phyloP scores from a whole-genome alignment of 2,888 invertebrate genomes.

The Dryobotodes eremita region DNA sequence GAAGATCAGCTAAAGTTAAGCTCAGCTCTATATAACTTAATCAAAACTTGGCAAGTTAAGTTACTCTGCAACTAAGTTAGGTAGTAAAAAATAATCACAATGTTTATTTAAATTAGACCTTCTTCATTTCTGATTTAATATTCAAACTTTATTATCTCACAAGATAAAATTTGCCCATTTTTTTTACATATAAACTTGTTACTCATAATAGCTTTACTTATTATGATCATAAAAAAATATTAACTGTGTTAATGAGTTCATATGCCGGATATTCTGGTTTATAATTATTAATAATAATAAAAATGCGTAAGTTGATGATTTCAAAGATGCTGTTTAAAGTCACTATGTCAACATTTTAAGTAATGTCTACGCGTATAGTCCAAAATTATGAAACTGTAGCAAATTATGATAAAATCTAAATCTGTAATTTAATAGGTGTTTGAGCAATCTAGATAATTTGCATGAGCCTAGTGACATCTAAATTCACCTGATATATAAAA shows the following conservation, averaged over 20 bases:
- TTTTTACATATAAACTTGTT: background rate
- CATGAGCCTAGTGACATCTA: slow-evolving; percentile 49
- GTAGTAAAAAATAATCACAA: slow-evolving; percentile 8
- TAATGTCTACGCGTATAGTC: slow-evolving; percentile 22
- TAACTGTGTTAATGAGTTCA: slow-evolving; percentile 21
- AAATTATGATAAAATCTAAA: slow-evolving; percentile 65
- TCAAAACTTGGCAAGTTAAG: slow-evolving; percentile 17
- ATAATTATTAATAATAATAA: background rate
- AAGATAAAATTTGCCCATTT: background rate
- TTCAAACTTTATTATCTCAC: background rate
- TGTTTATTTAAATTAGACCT: slow-evolving; percentile 19
- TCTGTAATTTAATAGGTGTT: slow-evolving; percentile 62
- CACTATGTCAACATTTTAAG: slow-evolving; percentile 21
- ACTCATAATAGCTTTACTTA: background rate
- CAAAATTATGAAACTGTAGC: slow-evolving; percentile 55
- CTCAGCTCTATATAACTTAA: slow-evolving; percentile 5
- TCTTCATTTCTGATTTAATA: slow-evolving; percentile 13
- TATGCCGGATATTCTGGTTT: slow-evolving; percentile 1
- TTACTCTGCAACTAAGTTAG: slow-evolving; percentile 11
- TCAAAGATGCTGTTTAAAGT: background rate
- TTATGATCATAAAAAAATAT: slow-evolving; percentile 7
- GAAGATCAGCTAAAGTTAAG: background rate
- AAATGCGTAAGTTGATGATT: slow-evolving; percentile 17
- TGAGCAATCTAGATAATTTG: slow-evolving; percentile 60
- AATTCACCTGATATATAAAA: slow-evolving; percentile 39